Conservation (phyloP, 2,113 vertebrate species). For the Muscicapa adusta region DNA sequence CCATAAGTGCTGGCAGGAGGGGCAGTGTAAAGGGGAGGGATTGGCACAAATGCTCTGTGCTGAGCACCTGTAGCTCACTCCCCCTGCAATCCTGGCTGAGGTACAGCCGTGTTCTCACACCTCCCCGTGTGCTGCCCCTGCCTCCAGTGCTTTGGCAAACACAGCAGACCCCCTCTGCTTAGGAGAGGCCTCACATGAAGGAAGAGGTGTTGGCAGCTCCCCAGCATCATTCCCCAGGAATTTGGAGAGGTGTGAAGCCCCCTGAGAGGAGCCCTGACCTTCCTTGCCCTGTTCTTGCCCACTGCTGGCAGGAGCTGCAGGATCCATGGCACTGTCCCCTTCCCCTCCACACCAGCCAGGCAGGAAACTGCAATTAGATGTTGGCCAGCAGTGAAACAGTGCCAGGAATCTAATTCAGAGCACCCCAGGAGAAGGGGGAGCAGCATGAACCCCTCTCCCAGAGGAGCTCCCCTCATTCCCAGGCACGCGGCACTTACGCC, state of each 20-base stretch:
- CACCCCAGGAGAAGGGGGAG: not conserved
- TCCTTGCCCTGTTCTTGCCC: not conserved
- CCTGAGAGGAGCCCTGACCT: not conserved
- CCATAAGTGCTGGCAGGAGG: not conserved
- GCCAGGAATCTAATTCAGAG: not conserved
- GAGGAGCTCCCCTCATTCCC: not conserved
- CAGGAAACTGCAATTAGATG: not conserved
- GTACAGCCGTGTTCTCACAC: accelerated
- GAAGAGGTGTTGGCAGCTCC: accelerated
- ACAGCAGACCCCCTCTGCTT: not conserved
- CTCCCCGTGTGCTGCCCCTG: accelerated
- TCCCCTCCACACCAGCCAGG: not conserved
- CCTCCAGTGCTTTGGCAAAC: not conserved
- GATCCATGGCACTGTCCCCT: not conserved
- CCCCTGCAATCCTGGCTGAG: not conserved
- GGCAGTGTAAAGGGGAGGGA: not conserved
- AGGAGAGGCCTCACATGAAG: accelerated
- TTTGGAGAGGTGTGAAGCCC: not conserved
- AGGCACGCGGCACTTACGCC: not conserved
- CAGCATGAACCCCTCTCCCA: not conserved
- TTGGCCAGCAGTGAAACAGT: not conserved
- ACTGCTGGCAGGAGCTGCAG: not conserved
- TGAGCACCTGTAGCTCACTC: not conserved
- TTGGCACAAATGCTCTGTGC: not conserved
- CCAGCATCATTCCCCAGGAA: not conserved